Percentiles rank a stretch among this genome's conserved stretches.
phyloP scores from a whole-genome alignment of 2,888 invertebrate genomes.

The Drosophila parthenogenetica region DNA sequence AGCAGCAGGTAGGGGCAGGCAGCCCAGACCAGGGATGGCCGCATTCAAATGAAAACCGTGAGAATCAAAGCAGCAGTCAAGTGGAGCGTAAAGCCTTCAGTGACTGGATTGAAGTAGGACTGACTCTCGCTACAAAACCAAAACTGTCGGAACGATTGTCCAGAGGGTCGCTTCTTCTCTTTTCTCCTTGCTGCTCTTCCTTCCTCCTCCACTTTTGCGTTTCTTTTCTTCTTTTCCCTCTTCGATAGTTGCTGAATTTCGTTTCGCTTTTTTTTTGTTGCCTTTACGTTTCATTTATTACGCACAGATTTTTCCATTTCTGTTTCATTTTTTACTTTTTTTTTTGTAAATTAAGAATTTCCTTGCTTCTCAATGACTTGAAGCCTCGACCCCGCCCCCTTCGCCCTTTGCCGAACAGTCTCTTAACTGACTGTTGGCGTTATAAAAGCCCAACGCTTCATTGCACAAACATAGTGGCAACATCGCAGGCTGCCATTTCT shows the following conservation, averaged over 20 bases:
- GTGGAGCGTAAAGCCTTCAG: slow-evolving; percentile 76
- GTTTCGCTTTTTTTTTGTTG: slow-evolving; percentile 34
- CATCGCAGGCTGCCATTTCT: slow-evolving; percentile 47
- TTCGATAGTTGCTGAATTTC: slow-evolving; percentile 60
- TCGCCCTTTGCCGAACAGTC: slow-evolving; percentile 17
- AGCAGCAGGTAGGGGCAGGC: too few species aligned
- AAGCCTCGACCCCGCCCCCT: slow-evolving; percentile 13
- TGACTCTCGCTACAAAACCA: slow-evolving; percentile 52
- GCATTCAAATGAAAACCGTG: slow-evolving; percentile 79
- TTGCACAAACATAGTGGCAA: slow-evolving; percentile 74
- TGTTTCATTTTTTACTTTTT: slow-evolving; percentile 24
- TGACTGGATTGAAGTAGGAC: slow-evolving; percentile 54
- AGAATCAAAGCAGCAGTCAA: slow-evolving; percentile 76
- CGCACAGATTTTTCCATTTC: slow-evolving; percentile 57
- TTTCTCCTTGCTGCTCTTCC: neutral
- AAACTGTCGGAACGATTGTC: slow-evolving; percentile 65
- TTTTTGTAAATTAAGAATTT: slow-evolving; percentile 74
- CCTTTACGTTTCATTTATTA: slow-evolving; percentile 75
- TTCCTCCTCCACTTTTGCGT: neutral
- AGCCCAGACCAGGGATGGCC: slow-evolving; percentile 27
- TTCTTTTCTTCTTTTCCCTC: neutral
- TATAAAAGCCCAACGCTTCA: slow-evolving; percentile 78
- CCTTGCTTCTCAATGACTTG: slow-evolving; percentile 65
- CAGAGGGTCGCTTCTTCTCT: slow-evolving; percentile 31
- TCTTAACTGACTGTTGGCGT: slow-evolving; percentile 75